A percentile compares a stretch with the other conserved stretches of the same genome.
phyloP scores from a whole-genome alignment of 2,113 vertebrate species.

The Bufo gargarizans region DNA sequence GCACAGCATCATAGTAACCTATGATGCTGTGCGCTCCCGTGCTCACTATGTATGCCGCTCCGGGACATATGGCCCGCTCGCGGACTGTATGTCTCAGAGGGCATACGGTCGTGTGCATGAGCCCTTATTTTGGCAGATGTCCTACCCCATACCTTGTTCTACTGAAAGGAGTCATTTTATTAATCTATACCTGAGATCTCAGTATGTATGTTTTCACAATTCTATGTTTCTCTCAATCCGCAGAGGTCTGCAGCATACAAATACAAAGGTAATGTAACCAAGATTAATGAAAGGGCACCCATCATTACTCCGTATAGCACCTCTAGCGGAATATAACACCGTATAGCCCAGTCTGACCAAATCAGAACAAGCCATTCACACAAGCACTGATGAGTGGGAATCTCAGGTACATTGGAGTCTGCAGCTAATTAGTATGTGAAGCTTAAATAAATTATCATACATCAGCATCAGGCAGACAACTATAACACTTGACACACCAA shows the following conservation, averaged over 20 bases:
- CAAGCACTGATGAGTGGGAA: not conserved
- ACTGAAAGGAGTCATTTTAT: not conserved
- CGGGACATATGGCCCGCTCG: no score
- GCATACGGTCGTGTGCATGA: no score
- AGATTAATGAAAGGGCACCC: not conserved
- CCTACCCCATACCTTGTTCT: not conserved
- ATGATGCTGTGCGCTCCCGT: no score
- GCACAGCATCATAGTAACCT: no score
- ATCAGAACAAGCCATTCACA: not conserved
- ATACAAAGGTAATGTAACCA: not conserved
- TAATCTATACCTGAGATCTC: not conserved
- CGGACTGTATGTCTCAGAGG: no score
- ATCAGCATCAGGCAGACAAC: constrained; percentile 36
- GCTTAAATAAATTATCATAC: constrained; percentile 48
- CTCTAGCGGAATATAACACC: not conserved
- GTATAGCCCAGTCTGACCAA: not conserved
- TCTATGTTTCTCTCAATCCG: not conserved
- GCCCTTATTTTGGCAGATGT: not conserved
- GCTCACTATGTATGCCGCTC: no score
- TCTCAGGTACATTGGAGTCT: constrained; percentile 17
- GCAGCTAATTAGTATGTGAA: constrained; percentile 41
- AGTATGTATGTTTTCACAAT: not conserved
- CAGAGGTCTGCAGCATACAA: not conserved
- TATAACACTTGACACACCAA: constrained; percentile 48
- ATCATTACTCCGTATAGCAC: not conserved